Conservation (phyloP, 2,888 invertebrate genomes). For the Drosophila testacea region DNA sequence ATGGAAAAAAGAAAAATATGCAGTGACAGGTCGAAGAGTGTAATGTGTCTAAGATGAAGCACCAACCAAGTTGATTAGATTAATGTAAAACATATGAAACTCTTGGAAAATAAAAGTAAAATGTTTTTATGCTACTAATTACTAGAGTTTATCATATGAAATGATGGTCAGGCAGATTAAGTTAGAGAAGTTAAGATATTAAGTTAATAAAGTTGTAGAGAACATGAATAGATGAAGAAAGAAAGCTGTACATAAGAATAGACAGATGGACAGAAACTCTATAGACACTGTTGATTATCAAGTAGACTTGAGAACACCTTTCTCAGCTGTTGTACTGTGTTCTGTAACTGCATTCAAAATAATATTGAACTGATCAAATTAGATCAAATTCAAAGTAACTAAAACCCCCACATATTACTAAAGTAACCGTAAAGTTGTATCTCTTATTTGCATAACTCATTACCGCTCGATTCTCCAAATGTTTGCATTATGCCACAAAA, state of each 20-base stretch:
- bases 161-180: neutral
- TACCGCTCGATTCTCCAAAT: constrained; percentile 27
- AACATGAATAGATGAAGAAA: neutral
- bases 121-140: neutral
- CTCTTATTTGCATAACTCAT: constrained; percentile 40
- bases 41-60: neutral
- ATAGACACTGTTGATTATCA: constrained; percentile 8
- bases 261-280: neutral
- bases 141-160: neutral
- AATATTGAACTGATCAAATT: neutral
- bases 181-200: no score
- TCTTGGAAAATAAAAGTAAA: neutral
- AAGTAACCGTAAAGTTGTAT: constrained; percentile 7
- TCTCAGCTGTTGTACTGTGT: neutral
- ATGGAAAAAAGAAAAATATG: constrained; percentile 7
- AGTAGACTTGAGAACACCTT: neutral
- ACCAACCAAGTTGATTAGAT: neutral
- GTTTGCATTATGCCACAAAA: constrained; percentile 21
- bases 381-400: neutral
- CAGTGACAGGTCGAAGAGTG: constrained; percentile 19
- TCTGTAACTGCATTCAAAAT: neutral
- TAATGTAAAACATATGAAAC: neutral
- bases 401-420: constrained; percentile 3
- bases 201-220: neutral
- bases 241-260: no score